Evolutionary conservation across 2,888 invertebrate genomes (phyloP), one percentile per base, ranked within the genome.

Genomic region (Ferdinandea cuprea): DNA sequence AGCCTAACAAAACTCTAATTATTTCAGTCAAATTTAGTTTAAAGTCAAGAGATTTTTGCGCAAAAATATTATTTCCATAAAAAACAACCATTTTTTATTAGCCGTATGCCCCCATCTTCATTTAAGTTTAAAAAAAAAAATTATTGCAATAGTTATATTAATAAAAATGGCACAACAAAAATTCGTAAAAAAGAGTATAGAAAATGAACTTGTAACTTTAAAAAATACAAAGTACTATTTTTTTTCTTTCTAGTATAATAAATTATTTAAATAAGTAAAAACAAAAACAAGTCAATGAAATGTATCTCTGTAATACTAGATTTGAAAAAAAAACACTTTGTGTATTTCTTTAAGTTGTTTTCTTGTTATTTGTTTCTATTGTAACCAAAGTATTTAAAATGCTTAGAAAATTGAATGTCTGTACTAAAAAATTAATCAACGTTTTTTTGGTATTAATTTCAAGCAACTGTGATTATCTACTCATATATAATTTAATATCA

Each of bases 131-230:
- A 40, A 7, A 35, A 17, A 11, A 28, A 13, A 30, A 61, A 40
- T 4, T 46, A 28, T 66, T 52, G 50, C 15, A 40, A n/a, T n/a
- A 66, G 25, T 68, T 61, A 13, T 17, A 3, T 65, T 46, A 44
- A 37, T 28, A 46, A 68, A 56, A 74, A 83, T 78, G 69, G 56
- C 50, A 74, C 72, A 77, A 32, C 54, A 54, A 66, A 72, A 73
- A 63, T 71, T 65, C 46, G 54, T 58, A 9, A 59, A 74, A 69
- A 81, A 28, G 71, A 71, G 71, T 30, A 74, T n/a, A 84, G 71
- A 80, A 79, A 85, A 81, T 44, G 72, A 77, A 68, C 76, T 85
- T 85, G 77, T 71, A 56, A 85, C 59, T 37, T 65, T 56, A 56
- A 61, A 58, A 71, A 59, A 54, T 61, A 61, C 8, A 61, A 72